phyloP scores from a whole-genome alignment of 1,140 invertebrate genomes.

The Oncopeltus fasciatus region DNA sequence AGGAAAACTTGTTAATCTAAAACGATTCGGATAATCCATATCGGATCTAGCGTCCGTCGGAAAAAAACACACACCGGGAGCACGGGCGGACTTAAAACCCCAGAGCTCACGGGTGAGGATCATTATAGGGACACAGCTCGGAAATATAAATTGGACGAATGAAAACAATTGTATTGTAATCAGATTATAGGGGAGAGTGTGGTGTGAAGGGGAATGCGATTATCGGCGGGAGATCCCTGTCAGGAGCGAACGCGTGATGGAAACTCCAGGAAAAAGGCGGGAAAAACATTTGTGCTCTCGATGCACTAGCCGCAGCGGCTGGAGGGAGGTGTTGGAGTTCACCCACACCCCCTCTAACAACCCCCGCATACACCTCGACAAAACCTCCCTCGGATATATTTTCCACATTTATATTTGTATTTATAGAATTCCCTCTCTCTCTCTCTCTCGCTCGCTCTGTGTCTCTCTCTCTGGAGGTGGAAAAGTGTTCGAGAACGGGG shows the following conservation, averaged over 20 bases:
- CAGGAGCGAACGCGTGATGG: neutral
- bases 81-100: conserved; percentile 8
- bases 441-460: neutral
- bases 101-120: neutral
- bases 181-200: neutral
- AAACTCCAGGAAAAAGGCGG: neutral
- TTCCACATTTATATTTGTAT: conserved; percentile 1
- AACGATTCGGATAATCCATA: neutral
- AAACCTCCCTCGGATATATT: neutral
- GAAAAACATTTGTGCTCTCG: neutral
- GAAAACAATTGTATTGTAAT: conserved; percentile 10
- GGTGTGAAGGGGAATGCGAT: neutral
- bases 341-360: neutral
- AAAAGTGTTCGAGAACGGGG: neutral
- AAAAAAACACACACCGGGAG: neutral
- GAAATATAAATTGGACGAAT: conserved; percentile 7
- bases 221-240: neutral
- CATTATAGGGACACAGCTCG: neutral
- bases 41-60: neutral
- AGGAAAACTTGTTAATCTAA: conserved; percentile 6
- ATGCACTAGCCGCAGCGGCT: neutral
- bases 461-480: neutral
- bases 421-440: conserved; percentile 4
- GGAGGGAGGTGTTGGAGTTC: neutral
- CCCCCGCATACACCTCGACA: neutral